These are phyloP conservation scores for Epinotia brunnichana DNA, from an alignment of 2,888 invertebrate genomes.

Conservation along the genomic window DNA sequence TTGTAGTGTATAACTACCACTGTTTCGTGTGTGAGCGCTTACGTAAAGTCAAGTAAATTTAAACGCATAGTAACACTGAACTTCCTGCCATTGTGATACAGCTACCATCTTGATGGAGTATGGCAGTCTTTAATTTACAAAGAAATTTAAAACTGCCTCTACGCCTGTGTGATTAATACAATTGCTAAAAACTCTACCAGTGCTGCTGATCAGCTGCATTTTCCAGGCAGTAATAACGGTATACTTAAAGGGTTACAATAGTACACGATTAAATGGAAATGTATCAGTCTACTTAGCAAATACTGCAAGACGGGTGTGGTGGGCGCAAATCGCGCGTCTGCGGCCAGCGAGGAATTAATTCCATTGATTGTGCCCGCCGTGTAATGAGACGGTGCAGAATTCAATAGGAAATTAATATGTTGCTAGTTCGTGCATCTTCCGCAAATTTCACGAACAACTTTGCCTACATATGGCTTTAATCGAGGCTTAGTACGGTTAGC, in stretches of 20 bases:
- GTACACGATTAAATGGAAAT: slow-evolving; percentile 22
- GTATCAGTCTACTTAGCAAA: slow-evolving; percentile 46
- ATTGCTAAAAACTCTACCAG: too few species aligned
- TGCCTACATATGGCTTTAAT: too few species aligned
- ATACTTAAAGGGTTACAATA: not conserved
- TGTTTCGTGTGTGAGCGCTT: not conserved
- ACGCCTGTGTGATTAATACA: too few species aligned
- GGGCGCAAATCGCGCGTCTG: slow-evolving; percentile 70
- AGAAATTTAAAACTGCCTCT: too few species aligned
- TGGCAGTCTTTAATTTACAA: too few species aligned
- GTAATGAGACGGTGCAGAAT: slow-evolving; percentile 59
- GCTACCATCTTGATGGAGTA: too few species aligned
- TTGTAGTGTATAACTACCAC: not conserved
- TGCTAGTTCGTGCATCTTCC: slow-evolving; percentile 13
- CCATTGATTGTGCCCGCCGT: slow-evolving; percentile 65
- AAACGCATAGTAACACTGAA: not conserved
- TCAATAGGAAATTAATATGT: slow-evolving; percentile 30
- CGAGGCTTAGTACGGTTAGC: not conserved
- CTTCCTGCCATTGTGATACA: too few species aligned
- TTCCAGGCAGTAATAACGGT: not conserved
- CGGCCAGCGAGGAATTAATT: slow-evolving; percentile 72
- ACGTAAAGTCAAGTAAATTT: not conserved
- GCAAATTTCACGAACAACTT: not conserved
- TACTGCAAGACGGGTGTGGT: slow-evolving; percentile 56
- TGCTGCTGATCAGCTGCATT: not conserved